phyloP scores from a whole-genome alignment of 2,797 vertebrate species.

The Dendrocincla fuliginosa region DNA sequence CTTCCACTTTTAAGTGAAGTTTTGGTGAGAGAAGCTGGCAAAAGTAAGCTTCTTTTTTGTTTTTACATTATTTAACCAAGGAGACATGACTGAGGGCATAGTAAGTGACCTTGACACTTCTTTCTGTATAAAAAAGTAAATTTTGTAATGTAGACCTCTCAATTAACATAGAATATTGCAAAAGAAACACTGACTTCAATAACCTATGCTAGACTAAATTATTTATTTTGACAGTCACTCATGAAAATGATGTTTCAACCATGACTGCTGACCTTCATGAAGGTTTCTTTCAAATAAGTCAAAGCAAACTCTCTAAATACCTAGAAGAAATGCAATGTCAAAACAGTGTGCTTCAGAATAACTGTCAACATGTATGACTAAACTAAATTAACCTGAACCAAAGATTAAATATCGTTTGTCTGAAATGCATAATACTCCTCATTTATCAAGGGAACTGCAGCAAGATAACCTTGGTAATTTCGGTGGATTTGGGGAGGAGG shows the following conservation, averaged over 20 bases:
- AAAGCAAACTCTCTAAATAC: constrained; percentile 10
- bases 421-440: constrained; percentile 5
- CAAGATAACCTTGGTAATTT: constrained; percentile 18
- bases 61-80: not conserved
- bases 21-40: not conserved
- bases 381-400: constrained; percentile 28
- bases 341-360: not conserved
- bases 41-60: not conserved
- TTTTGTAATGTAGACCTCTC: not conserved
- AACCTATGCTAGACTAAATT: not conserved
- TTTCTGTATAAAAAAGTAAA: not conserved
- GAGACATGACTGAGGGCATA: not conserved
- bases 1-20: not conserved
- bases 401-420: not conserved
- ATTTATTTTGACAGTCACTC: constrained; percentile 41
- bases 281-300: constrained; percentile 23
- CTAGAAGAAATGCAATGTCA: not conserved
- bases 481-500: not conserved
- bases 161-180: not conserved
- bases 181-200: constrained; percentile 22
- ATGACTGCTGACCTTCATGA: constrained; percentile 33
- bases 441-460: not conserved
- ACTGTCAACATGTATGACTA: not conserved
- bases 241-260: constrained; percentile 39
- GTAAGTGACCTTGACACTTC: not conserved